These are phyloP conservation scores for Petroica traversi DNA, from an alignment of 2,113 vertebrate genomes.

Conservation along the genomic window DNA sequence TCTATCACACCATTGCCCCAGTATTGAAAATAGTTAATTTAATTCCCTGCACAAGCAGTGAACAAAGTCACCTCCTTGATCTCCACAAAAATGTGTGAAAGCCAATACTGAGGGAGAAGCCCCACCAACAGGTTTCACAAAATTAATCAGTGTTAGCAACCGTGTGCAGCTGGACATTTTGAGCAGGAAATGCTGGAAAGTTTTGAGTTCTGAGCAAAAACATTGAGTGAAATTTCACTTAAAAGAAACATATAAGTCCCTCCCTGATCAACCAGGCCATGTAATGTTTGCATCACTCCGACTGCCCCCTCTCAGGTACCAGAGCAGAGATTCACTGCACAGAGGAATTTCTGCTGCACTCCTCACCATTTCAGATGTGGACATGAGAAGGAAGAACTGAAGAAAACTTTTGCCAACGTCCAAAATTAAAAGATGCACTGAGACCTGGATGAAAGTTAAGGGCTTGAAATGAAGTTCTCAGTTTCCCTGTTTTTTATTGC, in stretches of 20 bases:
- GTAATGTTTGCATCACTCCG: neutral
- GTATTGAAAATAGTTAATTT: fast-evolving
- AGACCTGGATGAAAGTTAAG: neutral
- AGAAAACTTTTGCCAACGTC: neutral
- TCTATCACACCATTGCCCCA: neutral
- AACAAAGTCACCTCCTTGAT: neutral
- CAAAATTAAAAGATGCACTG: neutral
- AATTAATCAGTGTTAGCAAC: neutral
- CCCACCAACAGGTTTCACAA: fast-evolving
- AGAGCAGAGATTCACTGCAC: neutral
- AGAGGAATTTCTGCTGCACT: neutral
- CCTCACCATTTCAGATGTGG: neutral
- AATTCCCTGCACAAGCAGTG: neutral
- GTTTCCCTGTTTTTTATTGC: neutral
- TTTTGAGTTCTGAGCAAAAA: neutral
- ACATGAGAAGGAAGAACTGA: neutral
- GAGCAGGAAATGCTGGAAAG: neutral
- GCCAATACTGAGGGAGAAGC: neutral
- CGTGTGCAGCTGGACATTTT: neutral
- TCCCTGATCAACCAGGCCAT: neutral
- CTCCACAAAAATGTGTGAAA: neutral
- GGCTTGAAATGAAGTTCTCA: neutral
- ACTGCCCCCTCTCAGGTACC: neutral
- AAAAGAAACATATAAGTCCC: neutral
- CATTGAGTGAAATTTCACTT: neutral